phyloP scores from a whole-genome alignment of 2,888 invertebrate species.

The Drosophila anceps region DNA sequence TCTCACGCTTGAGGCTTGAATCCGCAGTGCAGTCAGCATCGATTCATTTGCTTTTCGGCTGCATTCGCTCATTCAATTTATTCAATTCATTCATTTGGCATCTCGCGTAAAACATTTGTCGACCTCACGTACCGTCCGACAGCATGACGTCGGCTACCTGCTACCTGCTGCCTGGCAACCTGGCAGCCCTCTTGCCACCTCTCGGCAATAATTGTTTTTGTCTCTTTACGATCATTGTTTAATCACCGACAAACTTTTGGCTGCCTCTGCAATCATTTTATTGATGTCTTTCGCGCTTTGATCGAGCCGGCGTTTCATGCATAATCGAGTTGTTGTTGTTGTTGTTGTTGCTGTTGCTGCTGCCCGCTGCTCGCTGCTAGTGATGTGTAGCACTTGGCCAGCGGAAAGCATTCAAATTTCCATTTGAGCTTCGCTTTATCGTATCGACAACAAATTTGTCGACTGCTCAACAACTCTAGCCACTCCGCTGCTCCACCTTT shows the following conservation, averaged over 20 bases:
- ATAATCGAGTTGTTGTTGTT: conserved; percentile 55
- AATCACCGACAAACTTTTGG: conserved; percentile 60
- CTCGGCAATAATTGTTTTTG: conserved; percentile 39
- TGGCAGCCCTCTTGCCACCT: background rate
- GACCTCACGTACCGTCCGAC: conserved; percentile 28
- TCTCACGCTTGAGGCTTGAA: conserved; percentile 47
- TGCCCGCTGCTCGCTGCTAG: no score
- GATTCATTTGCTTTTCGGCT: conserved; percentile 35
- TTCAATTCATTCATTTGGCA: conserved; percentile 35
- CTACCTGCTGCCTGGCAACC: background rate
- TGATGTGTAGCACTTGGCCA: conserved; percentile 43
- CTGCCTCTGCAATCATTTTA: conserved; percentile 45
- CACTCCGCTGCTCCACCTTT: conserved; percentile 33
- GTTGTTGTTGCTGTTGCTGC: conserved; percentile 12
- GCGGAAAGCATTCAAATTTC: conserved; percentile 54
- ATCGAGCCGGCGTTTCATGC: conserved; percentile 62
- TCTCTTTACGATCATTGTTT: conserved; percentile 49
- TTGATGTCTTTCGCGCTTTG: conserved; percentile 57
- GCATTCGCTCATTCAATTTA: conserved; percentile 37
- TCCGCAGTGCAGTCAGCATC: conserved; percentile 11
- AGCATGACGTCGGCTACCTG: conserved; percentile 18
- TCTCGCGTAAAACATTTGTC: conserved; percentile 31
- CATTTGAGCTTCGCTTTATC: conserved; percentile 20
- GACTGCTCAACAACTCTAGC: conserved; percentile 12
- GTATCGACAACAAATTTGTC: conserved; percentile 46